Conservation (phyloP, 2,888 invertebrate genomes). For the Brassicogethes aeneus region DNA sequence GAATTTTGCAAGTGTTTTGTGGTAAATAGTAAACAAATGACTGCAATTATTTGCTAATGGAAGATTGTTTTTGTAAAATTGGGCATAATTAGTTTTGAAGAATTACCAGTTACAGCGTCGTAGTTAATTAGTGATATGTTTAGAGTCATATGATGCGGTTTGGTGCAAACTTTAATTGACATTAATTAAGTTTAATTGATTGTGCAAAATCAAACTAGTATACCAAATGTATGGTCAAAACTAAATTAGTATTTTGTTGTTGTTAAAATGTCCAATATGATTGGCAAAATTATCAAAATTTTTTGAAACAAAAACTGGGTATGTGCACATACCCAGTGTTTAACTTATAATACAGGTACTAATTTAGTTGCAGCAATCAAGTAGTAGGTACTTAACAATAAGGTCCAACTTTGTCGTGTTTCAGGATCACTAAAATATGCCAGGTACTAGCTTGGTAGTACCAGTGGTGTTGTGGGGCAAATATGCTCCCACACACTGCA, state of each 20-base stretch:
- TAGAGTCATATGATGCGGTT: conserved; percentile 10
- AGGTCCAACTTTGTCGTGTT: not conserved
- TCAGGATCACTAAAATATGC: conserved; percentile 49
- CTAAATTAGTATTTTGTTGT: no score
- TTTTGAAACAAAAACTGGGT: no score
- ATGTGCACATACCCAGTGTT: no score
- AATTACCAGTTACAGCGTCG: conserved; percentile 2
- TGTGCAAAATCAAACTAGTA: not conserved
- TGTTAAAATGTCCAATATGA: no score
- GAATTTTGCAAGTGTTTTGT: no score
- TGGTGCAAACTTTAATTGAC: conserved; percentile 24
- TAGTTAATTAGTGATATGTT: conserved; percentile 4
- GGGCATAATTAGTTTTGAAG: conserved; percentile 9
- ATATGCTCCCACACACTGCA: conserved; percentile 92
- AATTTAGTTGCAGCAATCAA: conserved; percentile 1
- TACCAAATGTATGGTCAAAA: not conserved
- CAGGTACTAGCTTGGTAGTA: conserved; percentile 85
- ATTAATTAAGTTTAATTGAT: conserved; percentile 29
- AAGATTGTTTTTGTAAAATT: not conserved
- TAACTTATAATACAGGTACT: not conserved
- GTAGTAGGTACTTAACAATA: conserved; percentile 5
- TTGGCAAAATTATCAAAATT: no score
- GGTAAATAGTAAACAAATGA: not conserved
- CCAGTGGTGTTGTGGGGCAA: conserved; percentile 98
- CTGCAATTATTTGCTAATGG: not conserved